Evolutionary conservation across 2,888 invertebrate genomes (phyloP).

Genomic region (Tenthredo livida): DNA sequence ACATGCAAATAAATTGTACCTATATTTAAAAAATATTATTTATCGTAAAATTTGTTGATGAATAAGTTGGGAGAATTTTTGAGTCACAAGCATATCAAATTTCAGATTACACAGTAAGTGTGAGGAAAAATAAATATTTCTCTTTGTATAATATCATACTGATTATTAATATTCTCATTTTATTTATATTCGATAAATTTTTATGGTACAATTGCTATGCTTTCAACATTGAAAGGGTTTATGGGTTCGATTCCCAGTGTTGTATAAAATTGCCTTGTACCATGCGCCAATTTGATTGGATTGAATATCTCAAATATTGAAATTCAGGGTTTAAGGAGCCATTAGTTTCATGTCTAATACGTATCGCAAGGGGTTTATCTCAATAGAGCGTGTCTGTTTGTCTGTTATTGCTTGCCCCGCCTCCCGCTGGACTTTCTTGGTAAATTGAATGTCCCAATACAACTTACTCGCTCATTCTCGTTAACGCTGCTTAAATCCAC

Average conservation of each 20-base stretch:
- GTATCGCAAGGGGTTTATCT: slow-evolving; percentile 68
- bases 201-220: background rate
- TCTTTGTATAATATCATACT: slow-evolving; percentile 57
- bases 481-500: slow-evolving; percentile 56
- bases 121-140: slow-evolving; percentile 65
- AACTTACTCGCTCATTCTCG: slow-evolving; percentile 64
- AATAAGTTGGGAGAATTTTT: slow-evolving; percentile 32
- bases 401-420: slow-evolving; percentile 78
- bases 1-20: slow-evolving; percentile 52
- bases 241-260: slow-evolving; percentile 57
- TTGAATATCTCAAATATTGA: background rate
- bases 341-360: slow-evolving; percentile 40
- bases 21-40: slow-evolving; percentile 53
- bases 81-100: slow-evolving; percentile 52
- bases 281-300: background rate
- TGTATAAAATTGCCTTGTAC: slow-evolving; percentile 54
- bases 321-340: slow-evolving; percentile 2
- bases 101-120: slow-evolving; percentile 53
- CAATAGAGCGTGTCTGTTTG: slow-evolving; percentile 76
- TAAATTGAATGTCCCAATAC: slow-evolving; percentile 77
- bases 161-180: slow-evolving; percentile 65
- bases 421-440: slow-evolving; percentile 78
- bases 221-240: slow-evolving; percentile 56
- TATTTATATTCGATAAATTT: slow-evolving; percentile 64
- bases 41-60: slow-evolving; percentile 53